phyloP scores from a whole-genome alignment of 2,113 vertebrate species.

The Pitta sordida region DNA sequence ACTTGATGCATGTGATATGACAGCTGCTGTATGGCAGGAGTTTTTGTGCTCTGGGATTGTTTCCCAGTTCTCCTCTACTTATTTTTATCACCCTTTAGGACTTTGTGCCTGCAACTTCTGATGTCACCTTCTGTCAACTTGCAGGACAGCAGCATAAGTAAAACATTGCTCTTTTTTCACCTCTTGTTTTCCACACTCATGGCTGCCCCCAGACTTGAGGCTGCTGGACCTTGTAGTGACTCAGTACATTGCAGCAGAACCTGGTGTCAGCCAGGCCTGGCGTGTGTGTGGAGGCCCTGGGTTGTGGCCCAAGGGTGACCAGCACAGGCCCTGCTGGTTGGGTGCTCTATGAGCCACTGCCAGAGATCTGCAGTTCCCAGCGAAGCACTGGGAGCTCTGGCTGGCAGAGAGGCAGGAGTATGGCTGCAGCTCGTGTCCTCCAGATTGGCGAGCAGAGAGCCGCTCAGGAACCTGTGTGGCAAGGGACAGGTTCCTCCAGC shows the following conservation, averaged over 20 bases:
- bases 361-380: not conserved
- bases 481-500: constrained; percentile 8
- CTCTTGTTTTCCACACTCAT: not conserved
- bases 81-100: not conserved
- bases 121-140: not conserved
- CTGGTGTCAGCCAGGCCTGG: not conserved
- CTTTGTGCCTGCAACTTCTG: not conserved
- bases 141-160: not conserved
- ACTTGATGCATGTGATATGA: not conserved
- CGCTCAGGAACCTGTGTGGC: not conserved
- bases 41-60: not conserved
- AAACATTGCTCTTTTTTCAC: not conserved
- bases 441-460: not conserved
- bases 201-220: not conserved
- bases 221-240: not conserved
- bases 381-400: not conserved
- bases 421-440: not conserved
- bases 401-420: not conserved
- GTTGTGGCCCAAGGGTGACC: not conserved
- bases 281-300: rapidly evolving
- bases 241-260: not conserved
- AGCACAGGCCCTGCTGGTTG: not conserved
- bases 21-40: not conserved
- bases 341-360: not conserved
- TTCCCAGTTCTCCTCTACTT: not conserved